Evolutionary conservation across 2,113 vertebrate species (phyloP), one percentile per base, ranked within the genome.

Genomic region (Todiramphus chloris): DNA sequence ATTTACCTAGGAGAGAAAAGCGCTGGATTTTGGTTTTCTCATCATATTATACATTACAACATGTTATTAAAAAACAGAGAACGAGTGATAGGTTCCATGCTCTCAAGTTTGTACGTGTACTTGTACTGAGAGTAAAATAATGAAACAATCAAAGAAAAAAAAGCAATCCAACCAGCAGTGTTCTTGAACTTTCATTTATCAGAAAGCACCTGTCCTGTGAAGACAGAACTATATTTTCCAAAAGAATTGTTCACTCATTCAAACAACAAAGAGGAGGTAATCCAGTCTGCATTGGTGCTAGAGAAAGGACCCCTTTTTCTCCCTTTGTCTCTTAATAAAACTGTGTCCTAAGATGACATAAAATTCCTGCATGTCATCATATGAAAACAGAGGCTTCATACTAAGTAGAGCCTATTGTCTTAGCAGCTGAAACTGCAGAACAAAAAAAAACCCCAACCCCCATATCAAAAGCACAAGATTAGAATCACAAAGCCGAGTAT

Each of bases 371-470:
- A n/a, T 31, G 33, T 81, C 73, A 70, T 83, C 80, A 43, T 9
- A 63, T 27, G 31, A 59, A 89, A 94, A 91, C 37, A 89, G 56
- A 96, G 25, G 51, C 46, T 94, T 96, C 66, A 51, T 46, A 24
- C 68, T 81, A 86, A 93, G 68, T 46, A 83, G 56, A 77, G 46
- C 59, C 80, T 94, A 92, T 97, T 96, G 94, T 97, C 74, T 96
- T 84, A 95, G 89, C 94, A 97, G 95, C 95, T 97, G 96, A 95
- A 94, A 78, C 25, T 72, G 51, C 41, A 91, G 91, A 94, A 96
- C 86, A 93, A 95, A 74, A 43, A 68, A 43, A 67, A 48, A 10
- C 11, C 27, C 16, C 68, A 92, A 76, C 60, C 79, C n/a, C 68
- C 93, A 84, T 76, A 94, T 75, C 60, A 84, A 84, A 92, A 94